A percentile compares a stretch with the other conserved stretches of the same genome.
Evolutionary conservation across 2,797 vertebrate species (phyloP).

Genomic region (Catostomus latipinnis): DNA sequence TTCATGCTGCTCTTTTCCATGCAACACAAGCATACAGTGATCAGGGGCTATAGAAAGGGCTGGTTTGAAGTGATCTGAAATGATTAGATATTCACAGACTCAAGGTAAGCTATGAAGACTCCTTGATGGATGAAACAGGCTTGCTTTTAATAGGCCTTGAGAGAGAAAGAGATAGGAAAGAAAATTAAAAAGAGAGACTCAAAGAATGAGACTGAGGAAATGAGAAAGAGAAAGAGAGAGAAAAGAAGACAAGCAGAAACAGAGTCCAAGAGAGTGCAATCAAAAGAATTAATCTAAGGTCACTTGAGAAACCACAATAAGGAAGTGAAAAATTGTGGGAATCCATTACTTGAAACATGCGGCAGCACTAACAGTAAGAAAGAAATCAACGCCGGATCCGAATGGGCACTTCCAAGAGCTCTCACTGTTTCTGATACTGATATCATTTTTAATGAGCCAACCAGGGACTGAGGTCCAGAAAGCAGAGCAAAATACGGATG

Average conservation of each 20-base stretch:
- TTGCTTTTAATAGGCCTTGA: slow-evolving; percentile 53
- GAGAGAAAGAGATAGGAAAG: slow-evolving; percentile 18
- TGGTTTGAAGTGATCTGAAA: neutral
- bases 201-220: slow-evolving; percentile 29
- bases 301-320: slow-evolving; percentile 14
- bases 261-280: slow-evolving; percentile 18
- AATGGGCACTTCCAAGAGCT: slow-evolving; percentile 14
- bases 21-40: too few relatives aligned
- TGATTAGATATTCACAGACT: neutral
- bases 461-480: slow-evolving; percentile 19
- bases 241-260: slow-evolving; percentile 5
- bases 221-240: slow-evolving; percentile 5
- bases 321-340: neutral
- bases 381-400: slow-evolving; percentile 10
- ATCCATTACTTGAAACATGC: slow-evolving; percentile 23
- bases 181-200: slow-evolving; percentile 8
- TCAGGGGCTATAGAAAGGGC: too few relatives aligned
- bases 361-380: neutral
- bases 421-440: slow-evolving; percentile 25
- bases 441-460: slow-evolving; percentile 49
- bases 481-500: slow-evolving; percentile 9
- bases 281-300: slow-evolving; percentile 21
- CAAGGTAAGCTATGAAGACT: neutral
- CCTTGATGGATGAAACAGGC: slow-evolving; percentile 57
- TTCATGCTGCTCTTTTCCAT: too few relatives aligned